phyloP scores from a whole-genome alignment of 2,888 invertebrate species.

The Drosophila algonquin region DNA sequence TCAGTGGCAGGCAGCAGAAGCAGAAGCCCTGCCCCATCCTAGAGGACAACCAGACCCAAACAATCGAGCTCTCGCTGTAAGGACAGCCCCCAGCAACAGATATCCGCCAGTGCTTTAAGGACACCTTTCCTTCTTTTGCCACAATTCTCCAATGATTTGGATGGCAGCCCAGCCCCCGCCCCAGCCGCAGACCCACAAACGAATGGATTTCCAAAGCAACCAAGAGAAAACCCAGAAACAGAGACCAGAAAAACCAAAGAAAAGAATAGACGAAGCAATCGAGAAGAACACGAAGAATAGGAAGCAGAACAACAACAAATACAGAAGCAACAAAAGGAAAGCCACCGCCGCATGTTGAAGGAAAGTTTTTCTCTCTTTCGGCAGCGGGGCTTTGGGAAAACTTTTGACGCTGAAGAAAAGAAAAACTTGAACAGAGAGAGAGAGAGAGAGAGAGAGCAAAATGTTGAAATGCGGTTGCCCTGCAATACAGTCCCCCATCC shows the following conservation, averaged over 20 bases:
- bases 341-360: slow-evolving; percentile 59
- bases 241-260: slow-evolving; percentile 40
- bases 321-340: background rate
- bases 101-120: background rate
- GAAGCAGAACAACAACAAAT: background rate
- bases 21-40: too few relatives aligned
- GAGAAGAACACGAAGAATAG: background rate
- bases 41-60: background rate
- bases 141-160: slow-evolving; percentile 17
- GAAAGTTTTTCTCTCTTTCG: slow-evolving; percentile 29
- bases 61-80: background rate
- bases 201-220: slow-evolving; percentile 2
- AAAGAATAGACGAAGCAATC: slow-evolving; percentile 19
- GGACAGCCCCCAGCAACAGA: slow-evolving; percentile 21
- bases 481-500: background rate
- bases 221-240: slow-evolving; percentile 30
- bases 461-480: slow-evolving; percentile 29
- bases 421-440: slow-evolving; percentile 55
- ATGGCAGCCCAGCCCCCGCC: background rate
- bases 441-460: slow-evolving; percentile 23
- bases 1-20: background rate
- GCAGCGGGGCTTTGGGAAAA: slow-evolving; percentile 28
- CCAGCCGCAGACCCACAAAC: background rate
- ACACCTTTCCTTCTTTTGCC: background rate
- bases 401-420: slow-evolving; percentile 24